Evolutionary conservation across 2,797 vertebrate species (phyloP), one percentile per base, ranked within the genome.

Genomic region (Phataginus tetradactyla): DNA sequence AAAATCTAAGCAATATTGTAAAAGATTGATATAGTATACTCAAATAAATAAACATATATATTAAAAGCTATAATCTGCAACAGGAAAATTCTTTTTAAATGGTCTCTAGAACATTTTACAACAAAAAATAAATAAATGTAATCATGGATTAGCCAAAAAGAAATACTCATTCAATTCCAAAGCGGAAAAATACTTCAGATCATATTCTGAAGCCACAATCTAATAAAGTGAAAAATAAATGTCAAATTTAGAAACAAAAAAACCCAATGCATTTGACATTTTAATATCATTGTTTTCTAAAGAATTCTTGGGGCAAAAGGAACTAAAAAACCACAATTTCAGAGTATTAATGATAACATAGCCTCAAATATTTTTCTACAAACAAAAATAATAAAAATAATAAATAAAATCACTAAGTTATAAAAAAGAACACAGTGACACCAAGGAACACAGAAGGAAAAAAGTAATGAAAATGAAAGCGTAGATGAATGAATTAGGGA

Each of bases 141-240:
- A 92, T 68, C 63, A 88, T 9, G 23, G 89, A 83, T 92, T 95
- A 95, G 63, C 53, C 51, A 86, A 83, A 90, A 81, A 91, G 32
- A 75, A 96, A 88, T 63, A 90, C 8, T 93, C 55, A 83, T 78
- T 66, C 55, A 88, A 15, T 95, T 90, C 25, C 68, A 92, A 91
- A 92, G 55, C 72, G 42, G 59, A 91, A 93, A 96, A 61, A 34
- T 81, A 92, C 55, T 83, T 94, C 39, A 91, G 68, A 83, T 95
- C 34, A 68, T 94, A 69, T 92, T 93, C 45, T 92, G 59, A 95
- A 96, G 95, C 78, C 91, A 94, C 93, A 92, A 42, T 72, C 63
- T 91, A 96, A 97, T 94, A 89, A 87, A 92, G 18, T 78, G 11
- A 97, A 95, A 93, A 97, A 83, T 85, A 94, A 96, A 95, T 87